Percentiles rank a stretch among this genome's conserved stretches.
Conservation (phyloP, 2,797 vertebrate genomes). For the Apogon hyalosoma region DNA sequence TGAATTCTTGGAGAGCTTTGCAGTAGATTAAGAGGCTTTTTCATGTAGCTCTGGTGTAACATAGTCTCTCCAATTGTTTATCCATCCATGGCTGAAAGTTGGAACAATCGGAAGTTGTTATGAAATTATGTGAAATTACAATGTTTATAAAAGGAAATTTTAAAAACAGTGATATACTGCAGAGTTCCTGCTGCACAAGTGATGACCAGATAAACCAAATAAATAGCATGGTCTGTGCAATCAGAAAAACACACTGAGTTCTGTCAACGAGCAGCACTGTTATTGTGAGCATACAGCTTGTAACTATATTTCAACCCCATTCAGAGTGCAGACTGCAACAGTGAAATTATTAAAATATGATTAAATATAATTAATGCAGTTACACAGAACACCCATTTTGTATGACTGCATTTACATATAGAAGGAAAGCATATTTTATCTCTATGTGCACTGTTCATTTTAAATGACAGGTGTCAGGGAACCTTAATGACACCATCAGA, state of each 20-base stretch:
- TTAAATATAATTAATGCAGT: slow-evolving; percentile 33
- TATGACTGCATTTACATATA: slow-evolving; percentile 28
- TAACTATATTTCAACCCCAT: slow-evolving; percentile 38
- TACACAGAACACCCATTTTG: slow-evolving; percentile 26
- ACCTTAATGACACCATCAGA: too few species aligned
- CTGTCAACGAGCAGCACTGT: slow-evolving; percentile 34
- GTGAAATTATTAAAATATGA: slow-evolving; percentile 26
- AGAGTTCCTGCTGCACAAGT: slow-evolving; percentile 35
- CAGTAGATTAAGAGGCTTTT: slow-evolving; percentile 74
- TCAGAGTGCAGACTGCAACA: slow-evolving; percentile 24
- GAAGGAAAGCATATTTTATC: slow-evolving; percentile 1
- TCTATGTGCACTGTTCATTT: slow-evolving; percentile 1
- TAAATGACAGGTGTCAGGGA: slow-evolving; percentile 12
- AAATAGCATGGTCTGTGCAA: slow-evolving; percentile 34
- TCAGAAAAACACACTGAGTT: slow-evolving; percentile 41
- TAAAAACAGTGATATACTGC: slow-evolving; percentile 35
- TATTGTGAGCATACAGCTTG: slow-evolving; percentile 37
- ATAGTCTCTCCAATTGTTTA: slow-evolving; percentile 64
- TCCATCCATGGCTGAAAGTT: slow-evolving; percentile 47
- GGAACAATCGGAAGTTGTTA: slow-evolving; percentile 48
- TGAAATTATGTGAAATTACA: slow-evolving; percentile 41
- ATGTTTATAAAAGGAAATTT: slow-evolving; percentile 23
- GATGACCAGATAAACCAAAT: slow-evolving; percentile 46
- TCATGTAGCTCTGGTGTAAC: slow-evolving; percentile 67
- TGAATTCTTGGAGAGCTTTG: slow-evolving; percentile 65